phyloP scores from a whole-genome alignment of 2,113 vertebrate species.

The Oxyruncus cristatus region DNA sequence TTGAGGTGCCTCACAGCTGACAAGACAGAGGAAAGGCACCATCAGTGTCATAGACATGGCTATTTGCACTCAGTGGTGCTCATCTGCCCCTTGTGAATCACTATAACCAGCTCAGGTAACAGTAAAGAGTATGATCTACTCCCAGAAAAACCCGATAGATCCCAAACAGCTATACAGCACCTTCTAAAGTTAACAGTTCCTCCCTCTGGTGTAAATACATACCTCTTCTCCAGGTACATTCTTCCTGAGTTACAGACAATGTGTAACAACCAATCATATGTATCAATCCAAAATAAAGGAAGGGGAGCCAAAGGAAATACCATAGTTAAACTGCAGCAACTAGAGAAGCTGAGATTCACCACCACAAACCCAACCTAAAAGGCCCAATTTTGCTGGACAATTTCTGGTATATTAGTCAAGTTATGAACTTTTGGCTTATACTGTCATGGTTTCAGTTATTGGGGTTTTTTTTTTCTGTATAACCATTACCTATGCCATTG shows the following conservation, averaged over 20 bases:
- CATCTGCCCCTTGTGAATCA: not conserved
- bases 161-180: not conserved
- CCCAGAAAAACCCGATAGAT: not conserved
- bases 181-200: not conserved
- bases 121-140: not conserved
- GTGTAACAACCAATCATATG: not conserved
- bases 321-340: not conserved
- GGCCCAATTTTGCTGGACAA: not conserved
- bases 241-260: not conserved
- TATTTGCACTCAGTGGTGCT: rapidly evolving
- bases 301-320: not conserved
- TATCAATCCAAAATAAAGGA: not conserved
- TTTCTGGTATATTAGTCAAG: not conserved
- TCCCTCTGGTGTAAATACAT: not conserved
- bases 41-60: rapidly evolving
- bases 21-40: not conserved
- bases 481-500: not conserved
- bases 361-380: not conserved
- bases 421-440: not conserved
- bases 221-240: not conserved
- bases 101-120: not conserved
- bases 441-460: not conserved
- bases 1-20: not conserved
- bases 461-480: not conserved
- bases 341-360: not conserved